Percentiles rank a stretch among this genome's conserved stretches.
Evolutionary conservation across 1,140 invertebrate species (phyloP).

Genomic region (Druon quercuslanigerum): DNA sequence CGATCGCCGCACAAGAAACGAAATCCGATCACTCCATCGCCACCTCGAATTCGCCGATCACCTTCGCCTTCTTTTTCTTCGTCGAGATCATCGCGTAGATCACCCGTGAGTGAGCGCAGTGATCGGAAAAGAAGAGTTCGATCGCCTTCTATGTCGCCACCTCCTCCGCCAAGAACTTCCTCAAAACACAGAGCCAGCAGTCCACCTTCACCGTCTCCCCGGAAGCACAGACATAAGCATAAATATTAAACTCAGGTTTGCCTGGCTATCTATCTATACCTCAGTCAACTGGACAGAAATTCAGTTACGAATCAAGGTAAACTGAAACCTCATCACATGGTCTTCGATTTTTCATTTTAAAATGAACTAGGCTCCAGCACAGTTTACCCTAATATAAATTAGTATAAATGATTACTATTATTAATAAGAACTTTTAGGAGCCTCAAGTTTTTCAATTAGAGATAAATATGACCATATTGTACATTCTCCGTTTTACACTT

Average conservation of each 20-base stretch:
- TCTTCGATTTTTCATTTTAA: not conserved
- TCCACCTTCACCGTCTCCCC: constrained; percentile 68
- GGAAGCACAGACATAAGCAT: constrained; percentile 77
- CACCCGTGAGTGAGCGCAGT: constrained; percentile 62
- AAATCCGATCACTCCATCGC: constrained; percentile 70
- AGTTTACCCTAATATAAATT: constrained; percentile 1
- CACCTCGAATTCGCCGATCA: constrained; percentile 70
- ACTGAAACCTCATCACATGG: not conserved
- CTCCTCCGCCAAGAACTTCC: constrained; percentile 65
- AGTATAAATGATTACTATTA: not conserved
- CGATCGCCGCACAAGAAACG: constrained; percentile 72
- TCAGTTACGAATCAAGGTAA: constrained; percentile 23
- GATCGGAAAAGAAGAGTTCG: constrained; percentile 67
- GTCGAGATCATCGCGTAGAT: constrained; percentile 64
- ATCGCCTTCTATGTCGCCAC: constrained; percentile 69
- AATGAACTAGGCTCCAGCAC: too few species aligned
- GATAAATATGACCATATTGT: constrained; percentile 16
- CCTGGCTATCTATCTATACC: not conserved
- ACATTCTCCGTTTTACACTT: not conserved
- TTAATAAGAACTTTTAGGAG: constrained; percentile 8
- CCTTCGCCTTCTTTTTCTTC: constrained; percentile 70
- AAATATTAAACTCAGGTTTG: constrained; percentile 68
- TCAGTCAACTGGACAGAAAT: not conserved
- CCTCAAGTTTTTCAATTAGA: constrained; percentile 1
- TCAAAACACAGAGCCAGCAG: constrained; percentile 67